Evolutionary conservation across 2,888 invertebrate genomes (phyloP), one percentile per base, ranked within the genome.

Genomic region (Coronaproctus castanopsis): DNA sequence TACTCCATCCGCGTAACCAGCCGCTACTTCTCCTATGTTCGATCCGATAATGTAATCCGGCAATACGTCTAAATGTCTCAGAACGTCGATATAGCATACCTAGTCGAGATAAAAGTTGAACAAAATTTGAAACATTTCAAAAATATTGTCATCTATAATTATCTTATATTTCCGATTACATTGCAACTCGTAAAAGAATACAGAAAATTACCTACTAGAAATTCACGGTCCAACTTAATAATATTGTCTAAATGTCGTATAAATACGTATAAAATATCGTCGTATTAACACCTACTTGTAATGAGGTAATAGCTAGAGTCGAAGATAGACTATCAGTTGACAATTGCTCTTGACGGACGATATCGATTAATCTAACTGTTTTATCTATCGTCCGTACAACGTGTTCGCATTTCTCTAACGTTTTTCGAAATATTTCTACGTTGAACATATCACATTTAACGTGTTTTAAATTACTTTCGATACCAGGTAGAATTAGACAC

Each of bases 11-110:
- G 61, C 63, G n/a, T 59, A 61, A 23, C 61, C 63, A 1, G 60
- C 60, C 1, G 61, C 61, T 19, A 63, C 49, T 57, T 63, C 63
- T 36, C 63, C 61, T 14, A 63, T 57, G 10, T 61, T 60, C 22
- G 56, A 54, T 20, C 63, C 61, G 19, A 62, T 52, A 5, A 63
- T 58, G 24, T 54, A 58, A 51, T 58, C 57, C 10, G 61, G 58
- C 2, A 52, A 51, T 53, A 63, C 54, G 24, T 60, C 21, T 20
- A 63, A 24, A 19, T 21, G n/a, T 20, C 24, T 22, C 1, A 63
- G 57, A 0, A 62, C 55, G n/a, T 60, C n/a, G 36, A 36, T 36
- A 36, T 8, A 36, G 36, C 36, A 36, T 36, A 36, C 14, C 36
- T 36, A n/a, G n/a, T n/a, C n/a, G n/a, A n/a, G n/a, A n/a, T n/a